phyloP scores from a whole-genome alignment of 2,797 vertebrate species.

The Fistularia tabacaria region DNA sequence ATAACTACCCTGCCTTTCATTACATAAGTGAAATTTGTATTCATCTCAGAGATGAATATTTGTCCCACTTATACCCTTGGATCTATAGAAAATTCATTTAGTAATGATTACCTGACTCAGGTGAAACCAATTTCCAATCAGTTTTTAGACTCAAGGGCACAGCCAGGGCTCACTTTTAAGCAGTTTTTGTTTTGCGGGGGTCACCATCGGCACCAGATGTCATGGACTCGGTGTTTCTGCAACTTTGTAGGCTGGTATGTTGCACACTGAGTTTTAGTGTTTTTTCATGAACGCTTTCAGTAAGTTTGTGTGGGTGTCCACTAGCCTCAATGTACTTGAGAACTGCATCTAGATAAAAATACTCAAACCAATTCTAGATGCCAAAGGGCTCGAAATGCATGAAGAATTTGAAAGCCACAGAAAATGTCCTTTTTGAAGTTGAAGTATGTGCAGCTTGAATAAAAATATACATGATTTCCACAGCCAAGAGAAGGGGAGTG shows the following conservation, averaged over 20 bases:
- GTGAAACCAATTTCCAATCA: slow-evolving; percentile 86
- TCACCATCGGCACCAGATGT: slow-evolving; percentile 81
- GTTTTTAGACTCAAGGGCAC: slow-evolving; percentile 84
- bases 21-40: slow-evolving; percentile 84
- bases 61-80: slow-evolving; percentile 74
- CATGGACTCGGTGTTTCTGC: slow-evolving; percentile 47
- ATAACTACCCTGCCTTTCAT: slow-evolving; percentile 69
- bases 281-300: too few species aligned
- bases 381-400: slow-evolving; percentile 19
- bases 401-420: slow-evolving; percentile 9
- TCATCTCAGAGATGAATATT: slow-evolving; percentile 77
- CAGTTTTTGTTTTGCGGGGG: slow-evolving; percentile 68
- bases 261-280: neutral
- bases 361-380: slow-evolving; percentile 33
- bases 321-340: slow-evolving; percentile 35
- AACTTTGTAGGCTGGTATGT: neutral
- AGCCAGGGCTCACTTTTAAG: slow-evolving; percentile 82
- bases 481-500: too few species aligned
- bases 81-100: slow-evolving; percentile 83
- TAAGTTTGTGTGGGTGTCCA: slow-evolving; percentile 43
- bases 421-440: too few species aligned
- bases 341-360: slow-evolving; percentile 61
- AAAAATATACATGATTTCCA: too few species aligned
- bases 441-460: slow-evolving; percentile 26
- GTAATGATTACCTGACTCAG: slow-evolving; percentile 92